Evolutionary conservation across 2,113 vertebrate genomes (phyloP).

Genomic region (Hyaena hyaena): DNA sequence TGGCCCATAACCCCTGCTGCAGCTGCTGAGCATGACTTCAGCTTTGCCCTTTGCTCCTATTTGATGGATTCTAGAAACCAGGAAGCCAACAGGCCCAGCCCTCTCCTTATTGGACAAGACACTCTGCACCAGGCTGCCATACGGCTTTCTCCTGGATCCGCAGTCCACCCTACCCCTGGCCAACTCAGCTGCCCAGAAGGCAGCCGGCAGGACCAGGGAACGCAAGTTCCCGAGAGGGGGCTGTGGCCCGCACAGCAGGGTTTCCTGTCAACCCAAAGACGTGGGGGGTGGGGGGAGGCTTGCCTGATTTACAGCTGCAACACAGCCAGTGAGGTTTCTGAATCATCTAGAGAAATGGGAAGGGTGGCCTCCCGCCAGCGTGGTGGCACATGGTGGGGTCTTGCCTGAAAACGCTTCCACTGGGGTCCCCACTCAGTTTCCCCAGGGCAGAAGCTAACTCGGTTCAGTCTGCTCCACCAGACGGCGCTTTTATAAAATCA

Average conservation of each 20-base stretch:
- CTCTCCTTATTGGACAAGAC: neutral
- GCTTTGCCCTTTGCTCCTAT: neutral
- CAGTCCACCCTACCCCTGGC: neutral
- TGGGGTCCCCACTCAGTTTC: rapidly evolving
- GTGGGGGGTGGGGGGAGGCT: neutral
- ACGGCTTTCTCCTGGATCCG: too few species aligned
- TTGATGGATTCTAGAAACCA: neutral
- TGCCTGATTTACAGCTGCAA: neutral
- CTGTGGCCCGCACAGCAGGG: rapidly evolving
- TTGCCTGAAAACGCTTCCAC: rapidly evolving
- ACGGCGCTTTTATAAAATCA: neutral
- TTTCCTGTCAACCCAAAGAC: neutral
- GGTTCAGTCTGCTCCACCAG: neutral
- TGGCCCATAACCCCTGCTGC: rapidly evolving
- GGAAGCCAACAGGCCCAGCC: neutral
- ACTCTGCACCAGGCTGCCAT: rapidly evolving
- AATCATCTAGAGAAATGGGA: neutral
- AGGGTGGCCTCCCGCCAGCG: neutral
- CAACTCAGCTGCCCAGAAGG: neutral
- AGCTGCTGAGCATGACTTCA: rapidly evolving
- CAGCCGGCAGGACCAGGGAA: neutral
- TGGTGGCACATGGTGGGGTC: rapidly evolving
- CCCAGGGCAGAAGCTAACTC: rapidly evolving
- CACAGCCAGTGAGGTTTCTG: neutral
- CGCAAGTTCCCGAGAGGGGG: neutral